These are phyloP conservation scores for Drosophila antonietae DNA, from an alignment of 2,888 invertebrate species.

Conservation along the genomic window DNA sequence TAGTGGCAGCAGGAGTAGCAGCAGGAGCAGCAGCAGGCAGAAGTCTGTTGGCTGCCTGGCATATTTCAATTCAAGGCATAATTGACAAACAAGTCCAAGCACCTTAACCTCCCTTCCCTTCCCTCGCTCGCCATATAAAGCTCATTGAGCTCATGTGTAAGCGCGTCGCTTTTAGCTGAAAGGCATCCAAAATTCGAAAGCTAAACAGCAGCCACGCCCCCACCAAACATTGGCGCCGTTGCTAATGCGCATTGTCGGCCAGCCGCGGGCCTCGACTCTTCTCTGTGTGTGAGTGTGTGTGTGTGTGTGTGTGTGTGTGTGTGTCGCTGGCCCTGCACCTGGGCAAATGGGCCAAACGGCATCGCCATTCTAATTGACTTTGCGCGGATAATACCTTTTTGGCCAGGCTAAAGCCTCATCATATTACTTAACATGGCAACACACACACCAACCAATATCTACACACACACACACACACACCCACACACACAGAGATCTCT, in stretches of 20 bases:
- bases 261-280: not conserved
- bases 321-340: conserved; percentile 3
- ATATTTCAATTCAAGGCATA: conserved; percentile 51
- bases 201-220: conserved; percentile 51
- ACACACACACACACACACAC: conserved; percentile 8
- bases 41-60: conserved; percentile 9
- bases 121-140: not conserved
- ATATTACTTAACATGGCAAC: conserved; percentile 71
- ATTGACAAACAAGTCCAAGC: conserved; percentile 62
- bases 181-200: conserved; percentile 52
- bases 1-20: conserved; percentile 2
- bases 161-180: conserved; percentile 44
- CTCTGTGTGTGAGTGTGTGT: not conserved
- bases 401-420: conserved; percentile 74
- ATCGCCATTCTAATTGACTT: conserved; percentile 71
- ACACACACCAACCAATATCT: conserved; percentile 9
- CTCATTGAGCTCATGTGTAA: conserved; percentile 2
- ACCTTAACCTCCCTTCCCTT: not conserved
- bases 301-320: not conserved
- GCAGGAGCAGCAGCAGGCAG: not conserved
- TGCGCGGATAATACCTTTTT: conserved; percentile 69
- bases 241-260: conserved; percentile 14
- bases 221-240: not conserved
- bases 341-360: conserved; percentile 8
- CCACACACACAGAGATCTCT: conserved; percentile 1